These are phyloP conservation scores for Bergia sp. DNA, from an alignment of 92 coral and sea anemone species.

Conservation along the genomic window DNA sequence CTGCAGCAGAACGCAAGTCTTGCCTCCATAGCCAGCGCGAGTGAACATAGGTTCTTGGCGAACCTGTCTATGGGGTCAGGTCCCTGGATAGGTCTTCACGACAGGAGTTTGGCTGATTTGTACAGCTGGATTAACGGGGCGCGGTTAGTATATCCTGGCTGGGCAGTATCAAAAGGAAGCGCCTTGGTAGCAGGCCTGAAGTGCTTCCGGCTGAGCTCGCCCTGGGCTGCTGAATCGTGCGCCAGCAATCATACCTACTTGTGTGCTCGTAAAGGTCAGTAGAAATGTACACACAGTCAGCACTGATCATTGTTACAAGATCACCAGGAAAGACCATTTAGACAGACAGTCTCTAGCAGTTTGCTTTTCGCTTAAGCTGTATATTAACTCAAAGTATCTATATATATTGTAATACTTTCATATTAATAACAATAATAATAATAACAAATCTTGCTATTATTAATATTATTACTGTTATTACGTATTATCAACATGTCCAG, in stretches of 20 bases:
- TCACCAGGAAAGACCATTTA: too few relatives aligned
- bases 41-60: neutral
- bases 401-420: too few relatives aligned
- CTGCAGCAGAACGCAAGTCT: constrained; percentile 26
- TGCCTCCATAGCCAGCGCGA: neutral
- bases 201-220: neutral
- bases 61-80: neutral
- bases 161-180: neutral
- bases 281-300: neutral
- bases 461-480: too few relatives aligned
- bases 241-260: neutral
- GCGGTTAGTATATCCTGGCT: neutral
- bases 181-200: neutral
- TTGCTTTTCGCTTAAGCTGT: too few relatives aligned
- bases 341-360: too few relatives aligned
- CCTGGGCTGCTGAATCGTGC: neutral
- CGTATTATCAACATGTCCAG: too few relatives aligned
- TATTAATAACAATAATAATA: too few relatives aligned
- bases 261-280: constrained; percentile 20
- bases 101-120: neutral
- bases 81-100: constrained; percentile 26
- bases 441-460: too few relatives aligned
- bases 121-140: neutral
- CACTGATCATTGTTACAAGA: neutral
- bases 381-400: too few relatives aligned